phyloP scores from a whole-genome alignment of 2,797 vertebrate genomes.

The Trachurus trachurus region DNA sequence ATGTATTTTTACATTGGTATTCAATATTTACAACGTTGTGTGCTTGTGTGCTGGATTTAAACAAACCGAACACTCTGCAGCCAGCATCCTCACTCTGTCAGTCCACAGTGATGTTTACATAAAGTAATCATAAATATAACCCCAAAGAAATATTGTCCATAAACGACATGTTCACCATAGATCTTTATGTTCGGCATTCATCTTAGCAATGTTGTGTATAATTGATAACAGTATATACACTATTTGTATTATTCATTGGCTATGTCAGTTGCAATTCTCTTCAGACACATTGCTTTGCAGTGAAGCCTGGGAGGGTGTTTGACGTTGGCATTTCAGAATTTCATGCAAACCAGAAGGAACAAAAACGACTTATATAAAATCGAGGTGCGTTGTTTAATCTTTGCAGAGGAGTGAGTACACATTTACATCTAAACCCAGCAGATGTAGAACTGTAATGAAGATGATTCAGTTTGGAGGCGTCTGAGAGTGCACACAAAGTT shows the following conservation, averaged over 20 bases:
- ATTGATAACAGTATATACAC: conserved; percentile 71
- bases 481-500: neutral
- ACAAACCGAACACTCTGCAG: conserved; percentile 1
- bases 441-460: neutral
- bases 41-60: conserved; percentile 20
- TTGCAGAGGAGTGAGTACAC: neutral
- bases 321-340: conserved; percentile 12
- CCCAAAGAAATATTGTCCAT: neutral
- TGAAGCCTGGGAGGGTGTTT: conserved; percentile 37
- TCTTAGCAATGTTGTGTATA: conserved; percentile 56
- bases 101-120: neutral
- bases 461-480: neutral
- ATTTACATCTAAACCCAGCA: conserved; percentile 37
- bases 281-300: conserved; percentile 42
- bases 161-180: conserved; percentile 15
- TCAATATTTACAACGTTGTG: conserved; percentile 50
- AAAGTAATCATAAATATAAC: conserved; percentile 10
- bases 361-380: conserved; percentile 8
- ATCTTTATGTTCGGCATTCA: conserved; percentile 24
- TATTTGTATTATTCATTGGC: conserved; percentile 74
- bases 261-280: conserved; percentile 54
- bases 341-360: conserved; percentile 38
- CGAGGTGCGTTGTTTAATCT: conserved; percentile 28
- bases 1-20: conserved; percentile 50
- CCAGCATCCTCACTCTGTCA: neutral